Base-by-base conservation (phyloP, 1,140 invertebrate genomes). In the Choristoneura fumiferana region DNA sequence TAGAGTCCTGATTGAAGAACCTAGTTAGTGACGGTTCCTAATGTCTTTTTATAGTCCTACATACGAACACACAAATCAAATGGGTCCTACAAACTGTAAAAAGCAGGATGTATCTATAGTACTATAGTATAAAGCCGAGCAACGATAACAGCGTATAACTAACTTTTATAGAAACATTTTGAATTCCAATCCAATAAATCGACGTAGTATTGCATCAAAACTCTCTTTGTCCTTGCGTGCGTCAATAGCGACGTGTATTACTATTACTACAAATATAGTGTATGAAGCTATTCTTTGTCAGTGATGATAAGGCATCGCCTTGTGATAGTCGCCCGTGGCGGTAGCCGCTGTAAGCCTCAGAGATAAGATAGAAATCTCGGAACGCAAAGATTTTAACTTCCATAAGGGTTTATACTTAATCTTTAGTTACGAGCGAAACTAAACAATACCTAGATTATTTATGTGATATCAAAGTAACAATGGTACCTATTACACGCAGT, bases 251-350 rank as follows among this genome's bases (percentile, higher is more conserved):
- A 14, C 52, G 14, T 35, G 18, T 33, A 49, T 49, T 18, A 22
- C 17, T 22, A 49, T 15, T 35, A 35, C 13, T 53, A 33, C n/a
- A n/a, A n/a, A 38, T 8, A n/a, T 1, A 2, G 14, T 9, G 36
- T 29, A 62, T 65, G 70, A 67, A 58, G 54, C 40, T 36, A 57
- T 63, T 65, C 63, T 58, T 65, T 63, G 67, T 65, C 63, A 68
- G 65, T 62, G 65, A 36, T 70, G 73, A 75, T 72, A 75, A 67
- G 36, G 57, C 43, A 18, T 4, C 9, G 15, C 35, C 49, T 63
- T 61, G 55, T 64, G 39, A 57, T 53, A 65, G 49, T 53, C 49
- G 49, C 55, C 37, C 61, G 60, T 10, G 6, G 22, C 61, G 57
- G 57, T 55, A 67, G 58, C 53, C 13, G 54, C 13, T 13, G 18